A percentile compares a stretch with the other conserved stretches of the same genome.
These are phyloP conservation scores for Eupeodes luniger DNA, from an alignment of 2,888 invertebrate genomes.

Conservation along the genomic window DNA sequence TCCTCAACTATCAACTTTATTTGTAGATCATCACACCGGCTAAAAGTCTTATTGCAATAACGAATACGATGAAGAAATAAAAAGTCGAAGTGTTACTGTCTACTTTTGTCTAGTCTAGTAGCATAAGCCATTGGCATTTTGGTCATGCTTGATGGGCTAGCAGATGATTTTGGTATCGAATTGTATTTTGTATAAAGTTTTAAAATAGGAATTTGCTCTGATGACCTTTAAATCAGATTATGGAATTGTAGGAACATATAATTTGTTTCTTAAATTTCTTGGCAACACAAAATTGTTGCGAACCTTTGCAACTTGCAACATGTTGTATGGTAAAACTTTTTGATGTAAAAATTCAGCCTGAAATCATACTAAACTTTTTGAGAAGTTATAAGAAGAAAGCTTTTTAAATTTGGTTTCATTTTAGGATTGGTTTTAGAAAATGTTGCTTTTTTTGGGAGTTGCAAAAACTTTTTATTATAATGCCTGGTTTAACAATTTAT, in stretches of 20 bases:
- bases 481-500: no score
- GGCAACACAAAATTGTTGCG: neutral
- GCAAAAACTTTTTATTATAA: no score
- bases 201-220: constrained; percentile 59
- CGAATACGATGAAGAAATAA: constrained; percentile 24
- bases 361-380: constrained; percentile 5
- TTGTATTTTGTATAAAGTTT: neutral
- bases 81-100: constrained; percentile 11
- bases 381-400: neutral
- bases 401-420: neutral
- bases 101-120: no score
- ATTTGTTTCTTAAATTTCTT: neutral
- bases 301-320: neutral
- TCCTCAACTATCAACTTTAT: neutral
- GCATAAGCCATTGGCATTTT: constrained; percentile 10
- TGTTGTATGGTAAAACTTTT: neutral
- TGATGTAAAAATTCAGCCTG: neutral
- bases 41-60: neutral
- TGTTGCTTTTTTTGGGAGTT: no score
- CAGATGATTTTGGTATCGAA: constrained; percentile 18
- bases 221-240: constrained; percentile 62
- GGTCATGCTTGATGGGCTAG: constrained; percentile 59
- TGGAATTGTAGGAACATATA: neutral
- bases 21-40: constrained; percentile 10
- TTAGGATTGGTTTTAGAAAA: no score